A percentile compares a stretch with the other conserved stretches of the same genome.
These are phyloP conservation scores for Gambusia yucatana DNA, from an alignment of 2,797 vertebrate genomes.

Conservation along the genomic window DNA sequence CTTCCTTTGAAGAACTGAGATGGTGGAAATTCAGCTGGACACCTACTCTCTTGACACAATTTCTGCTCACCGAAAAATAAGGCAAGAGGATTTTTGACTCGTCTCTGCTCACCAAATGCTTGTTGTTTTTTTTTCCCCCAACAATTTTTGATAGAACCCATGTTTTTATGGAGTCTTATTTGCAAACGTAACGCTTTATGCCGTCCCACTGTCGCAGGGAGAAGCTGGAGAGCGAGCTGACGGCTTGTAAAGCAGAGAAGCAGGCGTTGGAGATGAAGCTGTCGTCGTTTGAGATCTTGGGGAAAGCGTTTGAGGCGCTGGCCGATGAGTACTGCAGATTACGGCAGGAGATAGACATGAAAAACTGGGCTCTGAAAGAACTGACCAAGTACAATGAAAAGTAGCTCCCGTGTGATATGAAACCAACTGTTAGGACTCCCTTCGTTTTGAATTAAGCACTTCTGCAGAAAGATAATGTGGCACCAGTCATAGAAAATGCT, in stretches of 20 bases:
- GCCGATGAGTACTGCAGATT: constrained; percentile 86
- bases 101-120: neutral
- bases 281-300: constrained; percentile 86
- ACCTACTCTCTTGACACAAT: constrained; percentile 85
- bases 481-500: neutral
- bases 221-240: constrained; percentile 78
- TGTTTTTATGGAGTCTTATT: neutral
- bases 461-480: neutral
- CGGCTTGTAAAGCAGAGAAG: constrained; percentile 74
- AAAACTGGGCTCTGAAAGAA: constrained; percentile 87
- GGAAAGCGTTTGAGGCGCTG: constrained; percentile 85
- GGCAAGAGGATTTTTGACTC: constrained; percentile 66
- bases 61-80: constrained; percentile 84
- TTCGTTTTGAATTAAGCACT: neutral
- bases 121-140: neutral
- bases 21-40: constrained; percentile 85
- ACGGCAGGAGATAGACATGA: constrained; percentile 80
- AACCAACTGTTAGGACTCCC: neutral
- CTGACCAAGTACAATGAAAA: constrained; percentile 70
- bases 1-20: constrained; percentile 80
- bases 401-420: neutral
- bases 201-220: constrained; percentile 69
- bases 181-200: neutral
- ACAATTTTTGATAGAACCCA: neutral
- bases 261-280: constrained; percentile 78